Conservation (phyloP, 2,888 invertebrate species). For the Chaetogeoica ovagalla region DNA sequence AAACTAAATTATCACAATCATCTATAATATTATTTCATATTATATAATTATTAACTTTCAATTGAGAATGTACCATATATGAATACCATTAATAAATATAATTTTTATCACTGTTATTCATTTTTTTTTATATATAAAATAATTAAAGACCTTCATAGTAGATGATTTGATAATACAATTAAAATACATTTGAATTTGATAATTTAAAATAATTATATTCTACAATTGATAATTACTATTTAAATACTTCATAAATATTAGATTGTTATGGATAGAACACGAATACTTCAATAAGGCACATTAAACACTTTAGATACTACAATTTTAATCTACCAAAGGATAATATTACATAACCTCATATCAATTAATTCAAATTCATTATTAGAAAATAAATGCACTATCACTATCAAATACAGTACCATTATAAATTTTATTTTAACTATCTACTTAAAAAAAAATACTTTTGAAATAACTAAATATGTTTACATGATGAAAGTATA, state of each 20-base stretch:
- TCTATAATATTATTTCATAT: background rate
- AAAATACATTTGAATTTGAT: conserved; percentile 17
- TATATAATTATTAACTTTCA: too few species aligned
- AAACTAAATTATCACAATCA: background rate
- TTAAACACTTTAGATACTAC: background rate
- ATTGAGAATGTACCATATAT: too few species aligned
- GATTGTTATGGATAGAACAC: background rate
- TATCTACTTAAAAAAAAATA: conserved; percentile 3
- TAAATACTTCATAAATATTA: conserved; percentile 2
- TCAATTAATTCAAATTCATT: background rate
- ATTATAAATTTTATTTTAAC: conserved; percentile 5
- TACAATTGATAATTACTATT: background rate
- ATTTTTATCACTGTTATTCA: too few species aligned
- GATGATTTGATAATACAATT: background rate
- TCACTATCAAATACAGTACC: too few species aligned
- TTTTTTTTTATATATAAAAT: too few species aligned
- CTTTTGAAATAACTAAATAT: conserved; percentile 7
- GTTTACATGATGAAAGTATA: conserved; percentile 9
- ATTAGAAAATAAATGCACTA: background rate
- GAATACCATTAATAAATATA: too few species aligned
- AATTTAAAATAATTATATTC: conserved; percentile 14
- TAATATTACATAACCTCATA: too few species aligned
- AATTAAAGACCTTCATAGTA: too few species aligned
- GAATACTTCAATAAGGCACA: conserved; percentile 11
- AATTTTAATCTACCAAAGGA: too few species aligned